These are phyloP conservation scores for Laothoe populi DNA, from an alignment of 2,888 invertebrate species.

Conservation along the genomic window DNA sequence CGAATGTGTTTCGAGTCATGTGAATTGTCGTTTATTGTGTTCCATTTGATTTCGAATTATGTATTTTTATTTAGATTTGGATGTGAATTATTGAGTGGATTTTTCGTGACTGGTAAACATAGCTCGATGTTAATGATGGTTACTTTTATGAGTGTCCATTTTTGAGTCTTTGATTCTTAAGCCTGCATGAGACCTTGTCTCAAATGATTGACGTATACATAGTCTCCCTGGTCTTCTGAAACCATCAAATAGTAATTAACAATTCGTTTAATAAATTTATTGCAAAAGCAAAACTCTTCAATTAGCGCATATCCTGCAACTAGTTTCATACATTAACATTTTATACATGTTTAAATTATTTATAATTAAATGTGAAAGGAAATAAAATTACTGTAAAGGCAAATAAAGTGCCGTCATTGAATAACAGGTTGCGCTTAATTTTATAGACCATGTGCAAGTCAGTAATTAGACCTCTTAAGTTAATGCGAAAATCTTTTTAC, in stretches of 20 bases:
- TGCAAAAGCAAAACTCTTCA: neutral
- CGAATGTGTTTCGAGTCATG: slow-evolving; percentile 11
- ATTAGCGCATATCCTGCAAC: neutral
- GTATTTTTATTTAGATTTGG: neutral
- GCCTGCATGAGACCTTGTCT: no score
- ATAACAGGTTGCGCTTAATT: slow-evolving; percentile 7
- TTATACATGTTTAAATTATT: slow-evolving; percentile 2
- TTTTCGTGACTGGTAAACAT: no score
- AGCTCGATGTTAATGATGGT: no score
- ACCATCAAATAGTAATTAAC: neutral
- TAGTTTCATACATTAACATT: neutral
- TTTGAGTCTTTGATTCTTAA: no score
- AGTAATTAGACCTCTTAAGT: slow-evolving; percentile 5
- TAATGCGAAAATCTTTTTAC: slow-evolving; percentile 14
- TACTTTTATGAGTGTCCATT: no score
- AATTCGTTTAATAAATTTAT: neutral
- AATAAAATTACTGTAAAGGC: slow-evolving; percentile 9
- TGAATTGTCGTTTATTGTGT: neutral
- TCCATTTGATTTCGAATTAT: neutral
- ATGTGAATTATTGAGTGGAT: neutral
- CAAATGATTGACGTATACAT: no score
- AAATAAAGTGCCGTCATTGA: neutral
- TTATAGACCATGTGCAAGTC: slow-evolving; percentile 6
- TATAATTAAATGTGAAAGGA: slow-evolving; percentile 16
- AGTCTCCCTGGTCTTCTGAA: no score